Conservation (phyloP, 2,888 invertebrate species). For the Hypena proboscidalis region DNA sequence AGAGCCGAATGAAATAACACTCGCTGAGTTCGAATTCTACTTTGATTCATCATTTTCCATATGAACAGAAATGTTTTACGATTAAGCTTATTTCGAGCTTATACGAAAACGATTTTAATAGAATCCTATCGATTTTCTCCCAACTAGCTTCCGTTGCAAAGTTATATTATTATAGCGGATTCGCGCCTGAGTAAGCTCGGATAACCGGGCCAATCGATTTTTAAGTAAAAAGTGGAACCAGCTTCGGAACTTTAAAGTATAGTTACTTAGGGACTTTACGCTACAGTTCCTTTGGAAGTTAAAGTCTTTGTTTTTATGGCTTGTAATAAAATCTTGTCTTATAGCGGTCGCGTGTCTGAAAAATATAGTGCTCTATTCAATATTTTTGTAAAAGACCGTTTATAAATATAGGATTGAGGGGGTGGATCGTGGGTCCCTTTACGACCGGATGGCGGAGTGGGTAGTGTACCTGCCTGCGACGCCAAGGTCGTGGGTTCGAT, state of each 20-base stretch:
- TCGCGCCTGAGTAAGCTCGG: constrained; percentile 52
- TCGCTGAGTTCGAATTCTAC: constrained; percentile 24
- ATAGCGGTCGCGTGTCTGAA: constrained; percentile 1
- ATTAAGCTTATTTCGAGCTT: constrained; percentile 37
- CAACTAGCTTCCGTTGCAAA: constrained; percentile 42
- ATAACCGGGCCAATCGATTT: constrained; percentile 54
- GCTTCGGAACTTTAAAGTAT: constrained; percentile 40
- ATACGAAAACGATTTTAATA: constrained; percentile 50
- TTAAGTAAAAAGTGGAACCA: constrained; percentile 46
- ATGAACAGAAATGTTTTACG: constrained; percentile 22
- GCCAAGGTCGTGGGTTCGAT: too few relatives aligned
- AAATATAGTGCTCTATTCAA: constrained; percentile 8
- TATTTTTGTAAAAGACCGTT: too few relatives aligned
- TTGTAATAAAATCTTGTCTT: constrained; percentile 19
- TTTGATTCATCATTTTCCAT: constrained; percentile 37
- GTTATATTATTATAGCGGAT: constrained; percentile 53
- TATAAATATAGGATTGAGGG: too few relatives aligned
- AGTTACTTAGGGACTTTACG: constrained; percentile 38
- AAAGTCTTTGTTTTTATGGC: constrained; percentile 30
- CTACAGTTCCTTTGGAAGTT: constrained; percentile 26
- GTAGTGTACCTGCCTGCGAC: too few relatives aligned
- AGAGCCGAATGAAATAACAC: constrained; percentile 28
- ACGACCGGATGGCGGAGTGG: too few relatives aligned
- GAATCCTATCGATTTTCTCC: constrained; percentile 46
- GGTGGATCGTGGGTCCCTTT: too few relatives aligned